Conservation (phyloP, 1,140 invertebrate species). For the Acromyrmex charruanus region DNA sequence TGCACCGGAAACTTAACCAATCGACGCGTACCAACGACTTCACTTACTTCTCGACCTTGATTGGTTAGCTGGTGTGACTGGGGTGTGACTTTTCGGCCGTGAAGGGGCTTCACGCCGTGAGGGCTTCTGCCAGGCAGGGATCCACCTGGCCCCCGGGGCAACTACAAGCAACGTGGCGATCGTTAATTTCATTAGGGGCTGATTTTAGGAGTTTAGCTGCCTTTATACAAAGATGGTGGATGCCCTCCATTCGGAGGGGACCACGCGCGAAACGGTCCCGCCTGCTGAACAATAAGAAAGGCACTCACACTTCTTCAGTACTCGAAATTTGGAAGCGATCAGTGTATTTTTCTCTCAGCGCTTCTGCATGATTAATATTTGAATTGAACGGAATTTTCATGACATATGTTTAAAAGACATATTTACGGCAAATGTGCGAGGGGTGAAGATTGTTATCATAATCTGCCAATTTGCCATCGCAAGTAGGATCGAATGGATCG, state of each 20-base stretch:
- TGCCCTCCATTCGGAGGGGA: conserved; percentile 26
- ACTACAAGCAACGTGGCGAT: conserved; percentile 73
- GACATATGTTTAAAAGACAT: background rate
- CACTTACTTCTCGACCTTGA: conserved; percentile 78
- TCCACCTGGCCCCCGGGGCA: conserved; percentile 74
- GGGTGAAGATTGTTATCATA: background rate
- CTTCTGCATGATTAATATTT: background rate
- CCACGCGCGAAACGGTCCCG: conserved; percentile 11
- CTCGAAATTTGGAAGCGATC: background rate
- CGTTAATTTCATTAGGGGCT: conserved; percentile 80
- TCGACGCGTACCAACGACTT: conserved; percentile 72
- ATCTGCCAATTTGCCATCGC: background rate
- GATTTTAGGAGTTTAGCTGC: conserved; percentile 73
- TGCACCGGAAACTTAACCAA: conserved; percentile 80
- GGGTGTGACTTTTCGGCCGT: conserved; percentile 80
- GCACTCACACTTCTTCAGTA: conserved; percentile 1
- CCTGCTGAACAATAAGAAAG: conserved; percentile 50
- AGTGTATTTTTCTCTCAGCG: background rate
- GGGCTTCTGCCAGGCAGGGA: conserved; percentile 52
- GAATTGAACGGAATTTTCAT: background rate
- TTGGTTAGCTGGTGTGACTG: conserved; percentile 74
- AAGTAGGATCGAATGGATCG: background rate
- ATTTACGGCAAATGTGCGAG: background rate
- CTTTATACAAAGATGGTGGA: conserved; percentile 72
- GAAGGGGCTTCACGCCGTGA: conserved; percentile 10